Percentiles rank a stretch among this genome's conserved stretches.
These are phyloP conservation scores for Philaethria dido DNA, from an alignment of 2,888 invertebrate species.

Conservation along the genomic window DNA sequence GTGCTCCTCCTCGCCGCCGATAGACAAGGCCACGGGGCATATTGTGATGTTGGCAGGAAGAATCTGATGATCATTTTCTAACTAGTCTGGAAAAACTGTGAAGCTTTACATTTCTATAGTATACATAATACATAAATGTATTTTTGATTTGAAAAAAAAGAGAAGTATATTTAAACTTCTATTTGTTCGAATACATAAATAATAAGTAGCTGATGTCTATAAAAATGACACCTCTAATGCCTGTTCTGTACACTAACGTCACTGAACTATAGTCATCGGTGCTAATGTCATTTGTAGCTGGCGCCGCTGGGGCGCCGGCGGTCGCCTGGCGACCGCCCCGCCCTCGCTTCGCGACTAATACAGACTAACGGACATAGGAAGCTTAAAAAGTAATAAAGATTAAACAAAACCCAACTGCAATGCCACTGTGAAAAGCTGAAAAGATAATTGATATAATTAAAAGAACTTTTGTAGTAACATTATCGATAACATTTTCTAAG, in stretches of 20 bases:
- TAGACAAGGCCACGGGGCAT: no score
- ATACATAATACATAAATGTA: no score
- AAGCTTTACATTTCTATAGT: no score
- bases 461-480: neutral
- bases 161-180: neutral
- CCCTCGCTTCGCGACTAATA: conserved; percentile 33
- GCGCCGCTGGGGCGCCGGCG: conserved; percentile 42
- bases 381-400: conserved; percentile 23
- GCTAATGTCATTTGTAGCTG: conserved; percentile 42
- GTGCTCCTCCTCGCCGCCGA: no score
- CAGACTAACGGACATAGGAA: conserved; percentile 18
- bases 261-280: conserved; percentile 35
- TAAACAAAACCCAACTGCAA: conserved; percentile 8
- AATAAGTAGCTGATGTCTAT: conserved; percentile 15
- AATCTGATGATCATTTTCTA: no score
- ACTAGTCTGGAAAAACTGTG: no score
- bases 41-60: no score
- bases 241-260: conserved; percentile 20
- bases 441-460: neutral
- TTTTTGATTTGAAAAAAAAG: no score
- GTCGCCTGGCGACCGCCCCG: conserved; percentile 43
- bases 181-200: neutral
- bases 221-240: conserved; percentile 27
- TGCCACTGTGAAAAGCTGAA: neutral
- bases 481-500: neutral